Evolutionary conservation across 2,797 vertebrate genomes (phyloP).

Genomic region (Tapera naevia): DNA sequence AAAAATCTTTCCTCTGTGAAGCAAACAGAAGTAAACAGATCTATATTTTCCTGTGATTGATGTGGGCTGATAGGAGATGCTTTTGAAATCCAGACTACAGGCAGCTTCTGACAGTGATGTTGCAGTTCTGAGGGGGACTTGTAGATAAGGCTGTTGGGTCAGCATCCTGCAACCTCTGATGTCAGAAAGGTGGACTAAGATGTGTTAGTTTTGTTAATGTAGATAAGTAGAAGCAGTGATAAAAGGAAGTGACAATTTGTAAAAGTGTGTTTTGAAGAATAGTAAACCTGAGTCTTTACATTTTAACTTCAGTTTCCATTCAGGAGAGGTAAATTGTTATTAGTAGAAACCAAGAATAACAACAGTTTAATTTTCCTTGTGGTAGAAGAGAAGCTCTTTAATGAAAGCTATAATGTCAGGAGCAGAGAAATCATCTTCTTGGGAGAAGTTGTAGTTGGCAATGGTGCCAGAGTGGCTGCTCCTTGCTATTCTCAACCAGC

Average conservation of each 20-base stretch:
- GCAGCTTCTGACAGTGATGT: conserved; percentile 1
- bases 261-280: background rate
- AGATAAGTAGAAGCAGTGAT: background rate
- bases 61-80: background rate
- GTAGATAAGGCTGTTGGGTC: background rate
- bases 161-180: background rate
- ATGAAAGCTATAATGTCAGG: background rate
- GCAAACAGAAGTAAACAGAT: background rate
- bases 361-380: background rate
- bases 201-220: background rate
- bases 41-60: background rate
- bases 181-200: background rate
- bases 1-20: background rate
- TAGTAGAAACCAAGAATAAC: background rate
- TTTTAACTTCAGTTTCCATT: background rate
- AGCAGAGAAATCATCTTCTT: background rate
- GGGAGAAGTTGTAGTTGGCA: background rate
- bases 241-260: background rate
- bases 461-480: background rate
- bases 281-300: background rate
- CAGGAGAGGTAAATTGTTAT: background rate
- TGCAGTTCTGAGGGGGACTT: background rate
- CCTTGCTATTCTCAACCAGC: background rate
- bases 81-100: conserved; percentile 30
- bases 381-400: background rate